Base-by-base conservation (phyloP, 2,888 invertebrate species). In the Caenorhabditis angaria region DNA sequence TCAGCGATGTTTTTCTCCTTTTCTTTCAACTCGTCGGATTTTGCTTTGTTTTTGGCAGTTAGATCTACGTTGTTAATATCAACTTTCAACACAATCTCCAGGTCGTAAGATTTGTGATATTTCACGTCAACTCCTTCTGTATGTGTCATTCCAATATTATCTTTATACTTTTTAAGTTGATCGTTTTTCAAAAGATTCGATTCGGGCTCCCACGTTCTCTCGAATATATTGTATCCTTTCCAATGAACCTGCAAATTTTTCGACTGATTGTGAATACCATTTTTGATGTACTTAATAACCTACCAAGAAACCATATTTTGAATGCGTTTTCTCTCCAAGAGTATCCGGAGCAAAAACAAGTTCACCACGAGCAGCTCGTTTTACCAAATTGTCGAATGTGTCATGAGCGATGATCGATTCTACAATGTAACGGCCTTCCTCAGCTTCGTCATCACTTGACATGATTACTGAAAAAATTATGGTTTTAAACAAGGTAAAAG, bases 191-290 rank as follows among this genome's bases (percentile, higher is more conserved):
- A 22, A 20, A 68, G 22, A 54, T 68, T 63, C 20, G 6, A 22
- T 47, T 76, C 76, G 1, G 66, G 65, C 53, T 76, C 76, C 76
- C 76, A 76, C 5, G 76, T 70, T 32, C 68, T 50, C 0, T 69
- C 65, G 3, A 28, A 20, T 1, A 20, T 14, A 6, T 0, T 1
- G 48, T 51, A 76, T 5, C 41, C 35, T 18, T 29, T 1, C 76
- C 76, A 76, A 32, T 70, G 65, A 0, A 75, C 65, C 73, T 73
- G 58, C 32, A 67, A 27, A 8, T 28, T 6, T 22, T 20, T 48
- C 4, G 18, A 25, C 18, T 22, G 10, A 5, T 32, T 32, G 10
- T 32, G 32, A 32, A 5, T 32, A 8, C 32, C 32, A 32, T 32
- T 32, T 32, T 10, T 32, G 32, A 10, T 8, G 3, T 3, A 29